Base-by-base conservation (phyloP, 2,888 invertebrate species). In the Seladonia tumulorum region DNA sequence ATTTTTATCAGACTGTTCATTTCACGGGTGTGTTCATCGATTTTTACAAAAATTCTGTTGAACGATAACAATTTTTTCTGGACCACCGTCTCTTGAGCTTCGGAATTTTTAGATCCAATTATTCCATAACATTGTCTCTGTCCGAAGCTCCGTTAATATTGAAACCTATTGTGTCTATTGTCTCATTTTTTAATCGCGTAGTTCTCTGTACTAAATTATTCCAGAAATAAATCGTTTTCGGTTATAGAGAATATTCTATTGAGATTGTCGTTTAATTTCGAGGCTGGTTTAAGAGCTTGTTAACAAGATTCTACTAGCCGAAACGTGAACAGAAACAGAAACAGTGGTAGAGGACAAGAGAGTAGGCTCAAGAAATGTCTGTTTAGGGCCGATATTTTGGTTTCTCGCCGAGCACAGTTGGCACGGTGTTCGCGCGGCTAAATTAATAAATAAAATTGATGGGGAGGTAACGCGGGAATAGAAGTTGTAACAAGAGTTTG, bases 401-500 rank as follows among this genome's bases (percentile, higher is more conserved):
- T 29, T 53, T 10, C 22, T 0, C 53, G 53, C 0, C 3, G n/a
- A n/a, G 53, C 10, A 53, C 10, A 53, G 10, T 53, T 53, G 29
- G 16, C 63, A 29, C 63, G 25, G 5, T 7, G 16, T 29, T 16
- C 63, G 63, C 16, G 2, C 7, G 16, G 29, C 25, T 5, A 29
- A 63, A 25, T 63, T 63, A 66, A 66, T 35, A 66, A 66, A 66
- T 35, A 66, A 22, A 18, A 66, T 66, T 66, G 66, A 66, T 18
- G 29, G 35, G 66, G 18, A 22, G 29, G 66, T 29, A 35, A 35
- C 18, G 35, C 35, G 10, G 45, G 16, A 63, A 75, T 53, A 42
- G 12, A 57, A 71, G n/a, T 70, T 76, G 42, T 18, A 42, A 60
- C 60, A 73, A 57, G 70, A 22, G 53, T 66, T 49, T 12, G 83